Evolutionary conservation across 2,113 vertebrate genomes (phyloP), one percentile per base, ranked within the genome.

Genomic region (Poicephalus gulielmi): DNA sequence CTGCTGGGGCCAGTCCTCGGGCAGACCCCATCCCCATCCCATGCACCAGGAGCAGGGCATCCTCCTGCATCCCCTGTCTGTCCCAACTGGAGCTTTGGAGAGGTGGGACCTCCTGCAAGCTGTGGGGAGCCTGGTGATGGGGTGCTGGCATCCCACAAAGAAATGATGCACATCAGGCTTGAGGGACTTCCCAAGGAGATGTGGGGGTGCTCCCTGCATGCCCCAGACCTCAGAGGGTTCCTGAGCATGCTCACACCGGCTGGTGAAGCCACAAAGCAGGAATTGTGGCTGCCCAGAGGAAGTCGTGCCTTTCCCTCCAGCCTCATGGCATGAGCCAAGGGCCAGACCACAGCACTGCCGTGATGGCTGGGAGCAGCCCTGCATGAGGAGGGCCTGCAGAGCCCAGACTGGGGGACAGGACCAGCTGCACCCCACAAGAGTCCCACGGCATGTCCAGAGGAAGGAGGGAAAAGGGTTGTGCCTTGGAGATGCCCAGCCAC

Each of bases 191-290:
- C 53, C n/a, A 6, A 49, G 57, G 47, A 41, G 25, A 2, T 1
- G 9, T 7, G 1, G 18, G 31, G 12, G 7, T 59, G 31, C 31
- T 60, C 63, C 19, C n/a, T 2, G 1, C 0, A 0, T 3, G 19
- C 13, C 49, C 19, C 73, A 30, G 35, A 7, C 8, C 49, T 57
- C 27, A 3, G 8, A 33, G 49, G 28, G 49, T 0, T 67, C 49
- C 81, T 78, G 33, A 39, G 64, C 69, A 14, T 0, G 0, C 28
- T 60, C 7, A 3, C 53, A 62, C 2, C 1, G 14, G 10, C 44
- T 73, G 57, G 11, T 10, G 44, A 70, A 27, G 23, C 17, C 27
- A 8, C 53, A 76, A 1, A 76, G 33, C 47, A 53, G 63, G 52
- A 46, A 17, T 0, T 55, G 80, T 55, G 64, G 90, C 39, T 86